Conservation (phyloP, 2,797 vertebrate genomes). For the Sylvilagus floridanus region DNA sequence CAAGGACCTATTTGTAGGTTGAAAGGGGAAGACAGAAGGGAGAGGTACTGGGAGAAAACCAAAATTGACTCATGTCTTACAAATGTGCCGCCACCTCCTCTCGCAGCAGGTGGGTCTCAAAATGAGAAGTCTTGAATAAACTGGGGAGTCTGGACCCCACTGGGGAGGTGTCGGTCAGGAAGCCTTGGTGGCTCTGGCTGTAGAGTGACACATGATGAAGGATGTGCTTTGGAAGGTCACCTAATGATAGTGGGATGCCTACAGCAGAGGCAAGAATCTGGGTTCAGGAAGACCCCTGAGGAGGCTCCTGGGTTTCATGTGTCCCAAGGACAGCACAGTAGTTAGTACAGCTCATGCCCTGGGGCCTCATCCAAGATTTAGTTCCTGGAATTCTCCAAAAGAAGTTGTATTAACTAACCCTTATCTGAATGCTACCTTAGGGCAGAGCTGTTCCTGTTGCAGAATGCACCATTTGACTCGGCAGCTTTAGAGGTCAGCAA, state of each 20-base stretch:
- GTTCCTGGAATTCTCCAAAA: not conserved
- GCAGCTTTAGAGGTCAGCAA: conserved; percentile 61
- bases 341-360: not conserved
- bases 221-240: not conserved
- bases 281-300: not conserved
- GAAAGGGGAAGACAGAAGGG: not conserved
- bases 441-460: not conserved
- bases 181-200: not conserved
- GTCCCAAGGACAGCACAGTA: not conserved
- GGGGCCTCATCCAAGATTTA: not conserved
- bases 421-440: not conserved
- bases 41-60: not conserved
- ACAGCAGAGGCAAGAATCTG: not conserved
- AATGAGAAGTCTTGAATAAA: not conserved
- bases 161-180: not conserved
- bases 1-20: not conserved
- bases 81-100: not conserved
- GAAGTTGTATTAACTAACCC: not conserved
- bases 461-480: not conserved
- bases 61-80: not conserved
- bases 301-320: not conserved
- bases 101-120: not conserved
- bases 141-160: not conserved
- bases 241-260: not conserved
- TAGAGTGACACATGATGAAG: not conserved